Evolutionary conservation across 2,113 vertebrate genomes (phyloP), one percentile per base, ranked within the genome.

Genomic region (Agapornis roseicollis): DNA sequence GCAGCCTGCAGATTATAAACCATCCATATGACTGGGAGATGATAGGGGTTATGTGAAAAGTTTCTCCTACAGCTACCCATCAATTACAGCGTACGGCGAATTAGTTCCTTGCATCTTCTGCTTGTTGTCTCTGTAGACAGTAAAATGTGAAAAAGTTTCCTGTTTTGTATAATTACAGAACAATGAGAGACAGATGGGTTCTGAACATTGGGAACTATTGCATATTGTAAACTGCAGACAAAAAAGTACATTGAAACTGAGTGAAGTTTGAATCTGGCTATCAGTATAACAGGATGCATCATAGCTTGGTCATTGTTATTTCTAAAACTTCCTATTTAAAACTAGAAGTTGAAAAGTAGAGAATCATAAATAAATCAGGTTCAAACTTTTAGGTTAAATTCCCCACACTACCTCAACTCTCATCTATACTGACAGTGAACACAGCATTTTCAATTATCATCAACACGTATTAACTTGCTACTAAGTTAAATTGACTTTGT

Each of bases 261-360:
- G 2, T 7, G 7, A n/a, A 58, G 4, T 44, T 56, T 73, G 49
- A 85, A 85, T 8, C 4, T 61, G 23, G 2, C 2, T 71, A 13
- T 63, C 11, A n/a, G 6, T 13, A 7, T 13, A 69, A 65, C 0
- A 1, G 4, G 9, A 58, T 18, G 44, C 1, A 1, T 24, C 24
- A 53, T 4, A 20, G 24, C 52, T 49, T 50, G 25, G 7, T 19
- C 15, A 42, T 14, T 71, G 6, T 41, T 42, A 52, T 39, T 52
- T 4, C 3, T 37, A 9, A 10, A 55, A 56, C 3, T 50, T 55
- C 8, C 1, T 1, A 22, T 80, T 56, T 61, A 61, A 82, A n/a
- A 5, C 17, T 8, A 60, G 27, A 74, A 60, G 15, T 10, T 79
- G 29, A 68, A 55, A 76, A 55, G 1, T 12, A 15, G 7, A 35